Base-by-base conservation (phyloP, 1,140 invertebrate genomes). In the Heliothis subflexa region DNA sequence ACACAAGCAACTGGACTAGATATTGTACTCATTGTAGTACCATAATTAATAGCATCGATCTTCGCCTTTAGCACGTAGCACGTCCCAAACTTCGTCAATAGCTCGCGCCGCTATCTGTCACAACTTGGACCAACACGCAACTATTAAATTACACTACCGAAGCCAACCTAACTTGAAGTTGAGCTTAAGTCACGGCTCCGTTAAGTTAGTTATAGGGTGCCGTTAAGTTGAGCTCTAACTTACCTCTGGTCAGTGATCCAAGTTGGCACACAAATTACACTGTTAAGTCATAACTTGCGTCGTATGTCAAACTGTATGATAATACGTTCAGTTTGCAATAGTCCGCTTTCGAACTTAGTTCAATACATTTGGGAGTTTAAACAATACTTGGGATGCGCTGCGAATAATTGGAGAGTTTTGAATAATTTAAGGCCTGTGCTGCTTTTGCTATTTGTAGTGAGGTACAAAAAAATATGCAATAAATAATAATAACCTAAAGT, bases 61-160 rank as follows among this genome's bases (percentile, higher is more conserved):
- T 7, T 7, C 33, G 13, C 4, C 3, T 13, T 52, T 52, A 1
- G 13, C 50, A 54, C n/a, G 1, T n/a, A n/a, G 50, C 4, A 54
- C 11, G 25, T 12, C n/a, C 33, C 59, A 18, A 18, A 55, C 52
- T 16, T 16, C 16, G 2, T 5, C 52, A n/a, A 18, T 18, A 18
- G n/a, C 13, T 55, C 18, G 13, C 4, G 18, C 18, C 64, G 64
- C 47, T 28, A 12, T 25, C 18, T 50, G 7, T 5, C 12, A 2
- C 52, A n/a, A 73, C 73, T 82, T 80, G 18, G 13, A 78, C 81
- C 81, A 78, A 28, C n/a, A 47, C 16, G 59, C 73, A 83, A 82
- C 73, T 85, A 83, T 86, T 85, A 86, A 87, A 84, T 86, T 83
- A 83, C 79, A 62, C 57, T 77, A 74, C 79, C 62, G 78, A 79